phyloP scores from a whole-genome alignment of 2,113 vertebrate species.

The Lophotis ruficrista region DNA sequence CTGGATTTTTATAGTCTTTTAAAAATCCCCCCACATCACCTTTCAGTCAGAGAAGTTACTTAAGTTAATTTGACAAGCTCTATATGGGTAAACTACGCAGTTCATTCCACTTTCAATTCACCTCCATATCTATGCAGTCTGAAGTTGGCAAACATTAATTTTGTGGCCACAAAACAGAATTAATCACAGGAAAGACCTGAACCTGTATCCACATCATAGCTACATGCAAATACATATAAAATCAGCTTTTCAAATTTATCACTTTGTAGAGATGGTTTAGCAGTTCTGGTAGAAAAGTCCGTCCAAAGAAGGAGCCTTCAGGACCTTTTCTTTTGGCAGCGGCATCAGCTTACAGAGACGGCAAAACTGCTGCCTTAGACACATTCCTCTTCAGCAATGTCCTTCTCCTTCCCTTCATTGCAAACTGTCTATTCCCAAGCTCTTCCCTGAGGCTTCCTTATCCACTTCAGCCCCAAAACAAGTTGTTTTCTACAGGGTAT shows the following conservation, averaged over 20 bases:
- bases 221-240: neutral
- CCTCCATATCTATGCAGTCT: neutral
- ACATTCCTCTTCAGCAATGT: neutral
- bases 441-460: neutral
- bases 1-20: neutral
- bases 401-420: neutral
- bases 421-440: neutral
- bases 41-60: neutral
- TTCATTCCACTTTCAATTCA: neutral
- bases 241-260: neutral
- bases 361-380: neutral
- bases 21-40: neutral
- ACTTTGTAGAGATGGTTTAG: neutral
- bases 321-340: neutral
- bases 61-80: neutral
- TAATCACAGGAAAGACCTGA: rapidly evolving
- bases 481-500: neutral
- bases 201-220: neutral
- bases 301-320: neutral
- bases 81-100: neutral
- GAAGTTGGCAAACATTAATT: rapidly evolving
- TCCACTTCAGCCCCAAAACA: neutral
- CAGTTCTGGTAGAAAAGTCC: neutral
- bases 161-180: neutral
- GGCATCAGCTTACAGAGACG: neutral